phyloP scores from a whole-genome alignment of 2,113 vertebrate genomes.

The Apodemus sylvaticus region DNA sequence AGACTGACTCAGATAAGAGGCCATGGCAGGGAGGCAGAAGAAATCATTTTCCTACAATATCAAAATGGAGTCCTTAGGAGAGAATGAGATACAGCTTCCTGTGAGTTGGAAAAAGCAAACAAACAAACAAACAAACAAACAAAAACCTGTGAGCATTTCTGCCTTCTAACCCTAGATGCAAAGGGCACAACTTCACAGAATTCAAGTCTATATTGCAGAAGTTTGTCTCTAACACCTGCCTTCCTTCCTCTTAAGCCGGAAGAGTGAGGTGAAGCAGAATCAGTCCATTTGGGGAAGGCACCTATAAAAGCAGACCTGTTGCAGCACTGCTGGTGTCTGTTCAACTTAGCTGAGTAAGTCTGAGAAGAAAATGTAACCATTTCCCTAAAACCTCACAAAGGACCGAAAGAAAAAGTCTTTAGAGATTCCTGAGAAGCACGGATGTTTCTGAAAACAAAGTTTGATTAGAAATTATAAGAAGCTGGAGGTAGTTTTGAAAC shows the following conservation, averaged over 20 bases:
- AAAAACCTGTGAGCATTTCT: background rate
- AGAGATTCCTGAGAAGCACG: background rate
- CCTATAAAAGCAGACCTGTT: background rate
- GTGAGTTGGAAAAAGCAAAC: background rate
- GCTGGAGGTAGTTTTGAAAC: conserved; percentile 26
- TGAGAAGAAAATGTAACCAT: background rate
- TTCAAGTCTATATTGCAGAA: background rate
- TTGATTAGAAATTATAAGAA: conserved; percentile 57
- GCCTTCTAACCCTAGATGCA: background rate
- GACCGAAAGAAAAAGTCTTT: background rate
- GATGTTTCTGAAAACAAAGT: conserved; percentile 42
- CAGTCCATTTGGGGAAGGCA: background rate
- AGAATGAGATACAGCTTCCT: background rate
- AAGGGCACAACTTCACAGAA: background rate
- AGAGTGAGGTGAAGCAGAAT: background rate
- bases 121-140: too few species aligned
- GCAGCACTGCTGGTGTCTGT: background rate
- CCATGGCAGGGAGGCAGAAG: background rate
- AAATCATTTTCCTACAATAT: background rate
- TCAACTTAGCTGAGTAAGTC: background rate
- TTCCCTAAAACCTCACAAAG: background rate
- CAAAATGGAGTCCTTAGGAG: background rate
- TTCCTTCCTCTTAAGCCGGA: background rate
- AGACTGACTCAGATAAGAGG: background rate
- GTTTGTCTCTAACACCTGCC: background rate